phyloP scores from a whole-genome alignment of 2,113 vertebrate genomes.

The Columba janthina region DNA sequence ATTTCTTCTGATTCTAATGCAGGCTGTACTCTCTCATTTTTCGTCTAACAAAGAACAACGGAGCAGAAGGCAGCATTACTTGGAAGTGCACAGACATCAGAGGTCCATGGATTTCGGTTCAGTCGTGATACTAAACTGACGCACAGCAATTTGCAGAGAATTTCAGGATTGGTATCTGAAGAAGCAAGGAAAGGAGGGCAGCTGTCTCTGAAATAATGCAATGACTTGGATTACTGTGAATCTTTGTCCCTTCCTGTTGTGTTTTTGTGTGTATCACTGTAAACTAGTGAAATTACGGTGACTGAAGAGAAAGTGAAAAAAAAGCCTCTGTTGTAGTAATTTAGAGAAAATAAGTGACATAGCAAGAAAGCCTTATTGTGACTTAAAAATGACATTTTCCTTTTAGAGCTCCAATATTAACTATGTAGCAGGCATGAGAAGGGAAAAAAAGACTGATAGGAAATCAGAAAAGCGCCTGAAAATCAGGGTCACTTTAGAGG shows the following conservation, averaged over 20 bases:
- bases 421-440: not conserved
- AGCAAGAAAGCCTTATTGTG: not conserved
- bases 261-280: not conserved
- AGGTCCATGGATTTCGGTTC: not conserved
- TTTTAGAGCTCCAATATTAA: not conserved
- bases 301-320: not conserved
- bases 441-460: not conserved
- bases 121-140: not conserved
- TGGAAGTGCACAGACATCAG: not conserved
- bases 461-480: not conserved
- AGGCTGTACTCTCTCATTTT: not conserved
- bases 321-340: not conserved
- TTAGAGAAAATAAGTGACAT: not conserved
- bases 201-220: not conserved
- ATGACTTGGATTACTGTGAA: not conserved
- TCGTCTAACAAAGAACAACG: not conserved
- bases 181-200: not conserved
- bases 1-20: not conserved
- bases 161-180: not conserved
- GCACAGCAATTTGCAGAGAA: not conserved
- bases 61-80: not conserved
- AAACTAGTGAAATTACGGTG: not conserved
- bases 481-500: not conserved
- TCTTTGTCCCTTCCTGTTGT: not conserved
- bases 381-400: not conserved